Base-by-base conservation (phyloP, 2,888 invertebrate genomes). In the Plebejus melissa region DNA sequence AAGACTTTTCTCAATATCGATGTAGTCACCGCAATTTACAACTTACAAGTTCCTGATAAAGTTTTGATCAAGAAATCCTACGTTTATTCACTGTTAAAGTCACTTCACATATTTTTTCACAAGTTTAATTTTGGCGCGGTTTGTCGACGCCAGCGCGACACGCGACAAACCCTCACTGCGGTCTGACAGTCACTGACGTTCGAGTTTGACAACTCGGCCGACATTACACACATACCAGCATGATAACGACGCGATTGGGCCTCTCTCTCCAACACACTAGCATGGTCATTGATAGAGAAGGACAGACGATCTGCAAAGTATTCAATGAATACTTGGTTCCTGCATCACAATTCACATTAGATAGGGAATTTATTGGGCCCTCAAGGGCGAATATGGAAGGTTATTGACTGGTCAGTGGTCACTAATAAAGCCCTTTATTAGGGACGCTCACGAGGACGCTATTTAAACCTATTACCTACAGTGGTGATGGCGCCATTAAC, bases 11-110 rank as follows among this genome's bases (percentile, higher is more conserved):
- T 46, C 16, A 41, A 65, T 28, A 32, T 13, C 22, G 50, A 75
- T 71, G 86, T 82, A 88, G 88, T 88, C 88, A 87, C 84, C 87
- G 82, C 86, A 86, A 87, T 86, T 88, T 90, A 90, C 91, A 65
- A 65, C 65, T 65, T 65, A 65, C 65, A 36, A 36, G 65, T 65
- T 58, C n/a, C 22, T 4, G 65, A 22, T 32, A 32, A 65, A 32
- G 1, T 32, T 5, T 0, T 16, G 1, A 65, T 65, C 13, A 4
- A 22, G 4, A 60, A 32, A 32, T 65, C 65, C 32, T 65, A 41
- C 16, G 16, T 74, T 6, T 74, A 57, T 74, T 38, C 90, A 87
- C 86, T 88, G 87, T 83, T 83, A 70, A 70, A 70, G 11, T 50
- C 72, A 72, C 72, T 72, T 75, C 69, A 74, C 74, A 54, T 75